Evolutionary conservation across 2,888 invertebrate genomes (phyloP).

Genomic region (Orthonevra nobilis): DNA sequence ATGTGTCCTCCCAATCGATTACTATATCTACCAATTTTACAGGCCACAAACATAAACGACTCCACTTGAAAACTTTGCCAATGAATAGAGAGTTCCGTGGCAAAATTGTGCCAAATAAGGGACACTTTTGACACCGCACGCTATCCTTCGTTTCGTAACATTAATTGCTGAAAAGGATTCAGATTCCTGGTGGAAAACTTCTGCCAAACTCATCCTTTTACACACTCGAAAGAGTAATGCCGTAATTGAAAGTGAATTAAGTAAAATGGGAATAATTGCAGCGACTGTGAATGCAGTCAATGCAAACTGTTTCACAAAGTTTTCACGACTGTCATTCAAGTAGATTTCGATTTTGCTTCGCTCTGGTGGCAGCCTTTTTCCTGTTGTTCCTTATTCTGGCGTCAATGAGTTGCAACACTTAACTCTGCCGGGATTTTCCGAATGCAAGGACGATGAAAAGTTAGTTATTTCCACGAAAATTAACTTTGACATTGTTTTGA

Average conservation of each 20-base stretch:
- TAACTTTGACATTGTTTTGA: slow-evolving; percentile 69
- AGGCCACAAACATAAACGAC: slow-evolving; percentile 22
- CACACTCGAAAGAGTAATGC: not conserved
- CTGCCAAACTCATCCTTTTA: not conserved
- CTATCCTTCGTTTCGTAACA: slow-evolving; percentile 2
- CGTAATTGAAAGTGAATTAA: slow-evolving; percentile 65
- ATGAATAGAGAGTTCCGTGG: slow-evolving; percentile 10
- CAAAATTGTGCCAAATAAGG: slow-evolving; percentile 4
- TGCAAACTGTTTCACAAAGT: slow-evolving; percentile 55
- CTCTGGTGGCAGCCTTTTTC: not conserved
- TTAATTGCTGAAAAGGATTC: slow-evolving; percentile 44
- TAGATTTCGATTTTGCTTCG: slow-evolving; percentile 26
- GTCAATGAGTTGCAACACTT: slow-evolving; percentile 62
- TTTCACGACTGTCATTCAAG: slow-evolving; percentile 50
- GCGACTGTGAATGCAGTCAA: slow-evolving; percentile 41
- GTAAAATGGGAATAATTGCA: slow-evolving; percentile 60
- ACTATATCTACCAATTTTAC: not conserved
- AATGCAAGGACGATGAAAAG: slow-evolving; percentile 56
- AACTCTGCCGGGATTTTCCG: slow-evolving; percentile 32
- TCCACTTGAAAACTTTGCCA: slow-evolving; percentile 15
- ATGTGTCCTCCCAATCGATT: slow-evolving; percentile 12
- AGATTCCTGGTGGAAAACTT: slow-evolving; percentile 41
- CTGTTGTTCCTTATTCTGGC: slow-evolving; percentile 14
- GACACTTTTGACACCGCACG: not conserved
- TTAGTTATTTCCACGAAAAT: slow-evolving; percentile 61